Conservation (phyloP, 1,140 invertebrate species). For the Cydia strobilella region DNA sequence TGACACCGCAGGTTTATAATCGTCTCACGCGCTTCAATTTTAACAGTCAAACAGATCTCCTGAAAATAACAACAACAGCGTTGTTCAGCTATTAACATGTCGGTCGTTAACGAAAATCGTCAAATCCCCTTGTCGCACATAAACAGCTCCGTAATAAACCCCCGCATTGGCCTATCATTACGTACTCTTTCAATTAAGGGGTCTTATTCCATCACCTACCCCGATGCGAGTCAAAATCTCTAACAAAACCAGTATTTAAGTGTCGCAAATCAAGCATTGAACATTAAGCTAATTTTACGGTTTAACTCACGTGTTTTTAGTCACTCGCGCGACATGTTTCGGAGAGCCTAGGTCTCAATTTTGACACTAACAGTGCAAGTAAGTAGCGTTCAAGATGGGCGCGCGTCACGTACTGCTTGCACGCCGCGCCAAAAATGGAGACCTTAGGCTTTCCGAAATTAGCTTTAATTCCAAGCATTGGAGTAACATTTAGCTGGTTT, state of each 20-base stretch:
- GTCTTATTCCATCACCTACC: constrained; percentile 10
- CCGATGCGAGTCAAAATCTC: neutral
- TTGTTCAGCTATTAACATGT: neutral
- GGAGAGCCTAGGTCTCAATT: no score
- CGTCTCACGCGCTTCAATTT: neutral
- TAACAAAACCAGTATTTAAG: neutral
- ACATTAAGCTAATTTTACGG: no score
- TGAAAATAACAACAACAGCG: neutral
- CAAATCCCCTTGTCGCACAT: constrained; percentile 9
- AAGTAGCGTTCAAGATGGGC: no score
- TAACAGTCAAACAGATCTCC: neutral
- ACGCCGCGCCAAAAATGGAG: no score
- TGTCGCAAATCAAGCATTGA: no score
- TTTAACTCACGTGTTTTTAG: no score
- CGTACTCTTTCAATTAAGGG: constrained; percentile 65
- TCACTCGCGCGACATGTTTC: no score
- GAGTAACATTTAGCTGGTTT: neutral
- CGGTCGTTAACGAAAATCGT: constrained; percentile 13
- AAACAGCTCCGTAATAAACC: constrained; percentile 13
- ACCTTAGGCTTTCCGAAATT: no score
- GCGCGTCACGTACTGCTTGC: no score
- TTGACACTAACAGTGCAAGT: no score
- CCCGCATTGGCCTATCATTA: constrained; percentile 40
- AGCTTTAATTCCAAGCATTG: no score
- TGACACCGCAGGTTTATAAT: no score